phyloP scores from a whole-genome alignment of 2,113 vertebrate species.

The Paedocypris sp. region DNA sequence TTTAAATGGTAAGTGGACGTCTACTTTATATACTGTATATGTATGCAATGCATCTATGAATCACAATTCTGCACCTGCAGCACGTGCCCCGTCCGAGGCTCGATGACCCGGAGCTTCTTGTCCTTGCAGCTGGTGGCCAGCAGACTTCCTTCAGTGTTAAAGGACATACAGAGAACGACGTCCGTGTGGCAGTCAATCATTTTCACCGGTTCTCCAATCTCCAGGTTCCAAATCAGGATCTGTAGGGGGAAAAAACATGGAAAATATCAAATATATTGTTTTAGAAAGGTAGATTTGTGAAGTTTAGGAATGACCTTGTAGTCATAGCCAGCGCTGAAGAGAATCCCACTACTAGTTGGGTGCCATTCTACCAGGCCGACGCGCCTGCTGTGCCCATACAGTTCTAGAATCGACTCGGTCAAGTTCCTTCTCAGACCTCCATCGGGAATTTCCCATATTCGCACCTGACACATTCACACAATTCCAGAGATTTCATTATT shows the following conservation, averaged over 20 bases:
- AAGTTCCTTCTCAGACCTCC: slow-evolving; percentile 82
- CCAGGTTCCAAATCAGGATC: slow-evolving; percentile 98
- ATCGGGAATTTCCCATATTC: slow-evolving; percentile 94
- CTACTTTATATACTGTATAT: neutral
- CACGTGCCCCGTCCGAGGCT: slow-evolving; percentile 82
- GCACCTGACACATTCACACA: slow-evolving; percentile 60
- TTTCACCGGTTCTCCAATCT: slow-evolving; percentile 86
- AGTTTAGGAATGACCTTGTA: slow-evolving; percentile 79
- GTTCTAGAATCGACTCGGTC: slow-evolving; percentile 81
- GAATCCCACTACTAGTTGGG: slow-evolving; percentile 88
- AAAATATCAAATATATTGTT: neutral
- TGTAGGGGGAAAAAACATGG: slow-evolving; percentile 35
- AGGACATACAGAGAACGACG: slow-evolving; percentile 93
- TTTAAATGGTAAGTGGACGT: too few relatives aligned
- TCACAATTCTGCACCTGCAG: slow-evolving; percentile 73
- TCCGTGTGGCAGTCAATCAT: slow-evolving; percentile 97
- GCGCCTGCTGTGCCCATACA: slow-evolving; percentile 89
- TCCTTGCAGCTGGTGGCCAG: slow-evolving; percentile 93
- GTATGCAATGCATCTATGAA: too few relatives aligned
- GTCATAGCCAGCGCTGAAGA: slow-evolving; percentile 93
- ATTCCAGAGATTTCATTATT: neutral
- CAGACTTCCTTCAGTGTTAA: slow-evolving; percentile 89
- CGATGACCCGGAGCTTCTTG: slow-evolving; percentile 82
- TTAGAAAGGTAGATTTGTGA: neutral
- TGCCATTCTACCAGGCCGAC: slow-evolving; percentile 96